Evolutionary conservation across 92 coral and sea anemone species (phyloP).

Genomic region (Palythoa grandis): DNA sequence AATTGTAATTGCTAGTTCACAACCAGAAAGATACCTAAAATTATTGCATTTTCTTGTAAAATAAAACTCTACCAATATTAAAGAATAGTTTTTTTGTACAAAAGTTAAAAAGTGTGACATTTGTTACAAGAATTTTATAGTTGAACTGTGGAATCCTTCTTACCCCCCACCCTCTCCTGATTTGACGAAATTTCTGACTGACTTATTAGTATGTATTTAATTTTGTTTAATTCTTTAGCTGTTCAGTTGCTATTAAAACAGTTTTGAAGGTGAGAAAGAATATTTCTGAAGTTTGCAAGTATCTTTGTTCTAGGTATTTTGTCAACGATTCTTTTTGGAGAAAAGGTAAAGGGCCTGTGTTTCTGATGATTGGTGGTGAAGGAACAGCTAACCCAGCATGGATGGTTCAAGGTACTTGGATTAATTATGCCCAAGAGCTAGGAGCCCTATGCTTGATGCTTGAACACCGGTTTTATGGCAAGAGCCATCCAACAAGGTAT

Average conservation of each 20-base stretch:
- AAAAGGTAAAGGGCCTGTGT: constrained; percentile 86
- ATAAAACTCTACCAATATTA: too few species aligned
- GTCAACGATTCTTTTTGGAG: constrained; percentile 74
- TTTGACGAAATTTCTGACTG: too few species aligned
- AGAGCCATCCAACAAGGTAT: constrained; percentile 92
- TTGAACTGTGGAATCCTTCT: too few species aligned
- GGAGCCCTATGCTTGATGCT: constrained; percentile 87
- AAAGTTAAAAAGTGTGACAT: too few species aligned
- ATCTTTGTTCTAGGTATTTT: constrained; percentile 53
- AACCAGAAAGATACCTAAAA: too few species aligned
- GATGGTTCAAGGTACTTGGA: constrained; percentile 89
- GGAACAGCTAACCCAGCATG: constrained; percentile 94
- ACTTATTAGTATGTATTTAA: too few species aligned
- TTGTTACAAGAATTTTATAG: too few species aligned
- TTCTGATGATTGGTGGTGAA: constrained; percentile 97
- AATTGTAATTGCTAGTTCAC: too few species aligned
- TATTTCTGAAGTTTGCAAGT: neutral
- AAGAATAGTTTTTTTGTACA: too few species aligned
- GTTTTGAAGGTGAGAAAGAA: neutral
- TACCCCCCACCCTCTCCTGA: too few species aligned
- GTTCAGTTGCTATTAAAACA: neutral
- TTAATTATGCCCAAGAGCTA: constrained; percentile 84
- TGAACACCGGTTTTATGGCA: constrained; percentile 96
- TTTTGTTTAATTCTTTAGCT: too few species aligned
- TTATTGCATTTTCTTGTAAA: too few species aligned